A percentile compares a stretch with the other conserved stretches of the same genome.
phyloP scores from a whole-genome alignment of 2,113 vertebrate species.

The Urocolius indicus region DNA sequence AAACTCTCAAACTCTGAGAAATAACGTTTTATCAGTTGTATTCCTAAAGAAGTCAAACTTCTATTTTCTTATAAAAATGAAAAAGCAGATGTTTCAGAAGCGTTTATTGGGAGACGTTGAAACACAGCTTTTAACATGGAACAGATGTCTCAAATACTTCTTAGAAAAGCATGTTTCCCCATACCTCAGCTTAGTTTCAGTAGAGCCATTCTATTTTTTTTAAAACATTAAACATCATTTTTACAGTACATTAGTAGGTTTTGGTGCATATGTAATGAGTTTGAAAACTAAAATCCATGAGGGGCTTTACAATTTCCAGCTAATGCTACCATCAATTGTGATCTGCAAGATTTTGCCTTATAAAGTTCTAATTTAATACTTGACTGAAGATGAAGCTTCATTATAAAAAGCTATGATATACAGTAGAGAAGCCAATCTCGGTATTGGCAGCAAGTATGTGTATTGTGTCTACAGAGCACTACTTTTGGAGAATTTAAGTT shows the following conservation, averaged over 20 bases:
- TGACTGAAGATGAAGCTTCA: neutral
- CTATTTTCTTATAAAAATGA: neutral
- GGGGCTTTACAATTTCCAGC: neutral
- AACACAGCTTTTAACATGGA: rapidly evolving
- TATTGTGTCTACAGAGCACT: neutral
- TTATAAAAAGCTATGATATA: neutral
- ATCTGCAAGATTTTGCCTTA: neutral
- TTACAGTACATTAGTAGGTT: neutral
- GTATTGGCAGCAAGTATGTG: neutral
- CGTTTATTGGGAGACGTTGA: neutral
- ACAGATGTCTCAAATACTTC: neutral
- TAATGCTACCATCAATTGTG: neutral
- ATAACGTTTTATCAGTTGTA: neutral
- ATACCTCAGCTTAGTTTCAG: neutral
- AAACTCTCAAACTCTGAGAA: neutral
- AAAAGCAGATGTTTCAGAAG: neutral
- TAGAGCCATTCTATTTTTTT: neutral
- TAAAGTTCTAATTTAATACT: neutral
- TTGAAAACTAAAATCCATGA: neutral
- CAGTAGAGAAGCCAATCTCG: neutral
- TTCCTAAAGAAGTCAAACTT: neutral
- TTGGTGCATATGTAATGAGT: rapidly evolving
- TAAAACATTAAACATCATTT: neutral
- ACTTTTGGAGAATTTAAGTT: rapidly evolving
- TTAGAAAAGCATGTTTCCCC: neutral